Conservation (phyloP, 2,888 invertebrate genomes). For the Smittia sp. region DNA sequence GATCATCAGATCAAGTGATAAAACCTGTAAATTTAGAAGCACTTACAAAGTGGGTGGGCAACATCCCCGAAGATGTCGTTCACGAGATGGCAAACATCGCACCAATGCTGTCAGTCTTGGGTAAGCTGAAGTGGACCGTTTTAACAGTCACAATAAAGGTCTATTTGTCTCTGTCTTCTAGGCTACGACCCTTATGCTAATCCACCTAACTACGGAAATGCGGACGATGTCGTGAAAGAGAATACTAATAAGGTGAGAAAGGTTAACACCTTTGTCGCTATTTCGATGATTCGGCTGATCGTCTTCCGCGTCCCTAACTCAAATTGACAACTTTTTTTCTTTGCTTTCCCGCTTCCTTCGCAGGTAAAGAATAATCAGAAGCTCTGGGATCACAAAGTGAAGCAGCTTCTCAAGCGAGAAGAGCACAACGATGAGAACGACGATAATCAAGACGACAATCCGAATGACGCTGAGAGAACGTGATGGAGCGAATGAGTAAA, state of each 20-base stretch:
- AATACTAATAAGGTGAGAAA: conserved; percentile 58
- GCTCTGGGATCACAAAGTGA: conserved; percentile 54
- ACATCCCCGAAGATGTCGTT: conserved; percentile 86
- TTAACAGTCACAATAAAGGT: not conserved
- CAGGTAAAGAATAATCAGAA: conserved; percentile 53
- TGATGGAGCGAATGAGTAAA: conserved; percentile 37
- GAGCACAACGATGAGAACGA: conserved; percentile 47
- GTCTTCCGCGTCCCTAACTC: not conserved
- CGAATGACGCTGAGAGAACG: conserved; percentile 31
- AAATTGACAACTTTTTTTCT: not conserved
- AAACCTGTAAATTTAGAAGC: conserved; percentile 97
- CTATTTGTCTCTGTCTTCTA: not conserved
- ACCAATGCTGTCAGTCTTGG: conserved; percentile 84
- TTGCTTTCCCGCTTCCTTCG: not conserved
- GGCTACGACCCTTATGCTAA: conserved; percentile 96
- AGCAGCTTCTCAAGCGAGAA: conserved; percentile 50
- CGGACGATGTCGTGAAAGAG: conserved; percentile 71
- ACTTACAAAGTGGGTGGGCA: conserved; percentile 86
- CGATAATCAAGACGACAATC: conserved; percentile 44
- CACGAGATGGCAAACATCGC: conserved; percentile 90
- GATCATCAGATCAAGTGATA: conserved; percentile 97
- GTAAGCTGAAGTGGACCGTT: not conserved
- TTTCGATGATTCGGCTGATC: not conserved
- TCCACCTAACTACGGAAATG: conserved; percentile 90
- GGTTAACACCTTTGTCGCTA: not conserved